phyloP scores from a whole-genome alignment of 2,113 vertebrate genomes.

The Apodemus speciosus region DNA sequence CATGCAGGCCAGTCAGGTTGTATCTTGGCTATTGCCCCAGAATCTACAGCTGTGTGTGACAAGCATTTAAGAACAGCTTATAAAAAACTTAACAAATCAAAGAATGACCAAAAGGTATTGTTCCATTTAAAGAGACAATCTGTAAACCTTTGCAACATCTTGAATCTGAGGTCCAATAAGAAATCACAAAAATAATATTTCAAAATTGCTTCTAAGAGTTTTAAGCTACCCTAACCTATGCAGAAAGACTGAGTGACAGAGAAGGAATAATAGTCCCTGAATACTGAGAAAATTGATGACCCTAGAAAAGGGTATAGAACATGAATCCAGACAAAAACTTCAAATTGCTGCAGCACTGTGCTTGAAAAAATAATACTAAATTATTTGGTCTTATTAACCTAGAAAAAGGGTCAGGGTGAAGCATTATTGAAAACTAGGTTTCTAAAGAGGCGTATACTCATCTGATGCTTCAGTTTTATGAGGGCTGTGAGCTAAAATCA shows the following conservation, averaged over 20 bases:
- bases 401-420: not conserved
- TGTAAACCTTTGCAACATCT: slow-evolving; percentile 5
- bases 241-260: not conserved
- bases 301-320: not conserved
- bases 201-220: not conserved
- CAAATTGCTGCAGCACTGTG: not conserved
- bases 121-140: slow-evolving; percentile 51
- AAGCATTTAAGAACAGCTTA: slow-evolving; percentile 8
- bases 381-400: not conserved
- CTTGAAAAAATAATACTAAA: slow-evolving; percentile 2
- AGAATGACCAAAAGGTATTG: slow-evolving; percentile 21
- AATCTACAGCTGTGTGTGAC: not conserved
- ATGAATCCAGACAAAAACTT: not conserved
- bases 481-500: not conserved
- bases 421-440: not conserved
- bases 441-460: not conserved
- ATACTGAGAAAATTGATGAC: not conserved
- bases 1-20: not conserved
- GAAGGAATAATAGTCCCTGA: not conserved
- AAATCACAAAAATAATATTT: slow-evolving; percentile 31
- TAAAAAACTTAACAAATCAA: slow-evolving; percentile 36
- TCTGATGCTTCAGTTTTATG: not conserved
- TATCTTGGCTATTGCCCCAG: not conserved
- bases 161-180: slow-evolving; percentile 25
- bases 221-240: not conserved